phyloP scores from a whole-genome alignment of 2,797 vertebrate genomes.

The Chelidonichthys spinosus region DNA sequence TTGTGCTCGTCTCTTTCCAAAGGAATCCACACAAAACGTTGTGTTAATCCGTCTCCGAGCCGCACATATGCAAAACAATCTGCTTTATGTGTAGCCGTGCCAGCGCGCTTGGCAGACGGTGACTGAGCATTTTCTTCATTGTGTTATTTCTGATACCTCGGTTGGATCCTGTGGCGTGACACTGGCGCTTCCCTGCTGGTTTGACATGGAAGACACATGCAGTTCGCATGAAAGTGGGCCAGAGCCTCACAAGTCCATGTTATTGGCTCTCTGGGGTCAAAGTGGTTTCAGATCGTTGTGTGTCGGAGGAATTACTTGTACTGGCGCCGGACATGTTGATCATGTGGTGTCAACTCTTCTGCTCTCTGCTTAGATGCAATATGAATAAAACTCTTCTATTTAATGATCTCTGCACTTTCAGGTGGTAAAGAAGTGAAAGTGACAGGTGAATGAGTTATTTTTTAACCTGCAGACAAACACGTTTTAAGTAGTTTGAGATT shows the following conservation, averaged over 20 bases:
- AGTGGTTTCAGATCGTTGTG: conserved; percentile 8
- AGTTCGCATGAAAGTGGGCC: conserved; percentile 17
- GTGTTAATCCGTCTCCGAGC: conserved; percentile 50
- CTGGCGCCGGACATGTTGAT: background rate
- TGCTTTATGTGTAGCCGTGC: conserved; percentile 57
- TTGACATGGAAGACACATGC: conserved; percentile 39
- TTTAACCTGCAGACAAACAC: background rate
- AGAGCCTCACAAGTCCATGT: background rate
- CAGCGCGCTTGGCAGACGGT: conserved; percentile 59
- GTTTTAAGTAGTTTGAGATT: conserved; percentile 1
- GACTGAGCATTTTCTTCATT: conserved; percentile 52
- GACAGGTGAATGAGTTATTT: background rate
- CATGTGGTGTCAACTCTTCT: background rate
- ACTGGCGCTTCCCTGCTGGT: conserved; percentile 26
- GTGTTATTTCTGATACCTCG: conserved; percentile 67
- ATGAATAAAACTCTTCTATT: background rate
- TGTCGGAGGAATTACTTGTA: background rate
- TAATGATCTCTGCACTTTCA: background rate
- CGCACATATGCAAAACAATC: conserved; percentile 64
- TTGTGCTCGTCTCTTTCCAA: conserved; percentile 34
- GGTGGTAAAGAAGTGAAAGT: background rate
- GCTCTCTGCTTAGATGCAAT: background rate
- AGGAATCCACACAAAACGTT: conserved; percentile 50
- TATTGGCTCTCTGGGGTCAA: conserved; percentile 2
- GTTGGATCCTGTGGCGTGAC: conserved; percentile 45